Percentiles rank a stretch among this genome's conserved stretches.
phyloP scores from a whole-genome alignment of 2,797 vertebrate genomes.

The Sandelia bainsii region DNA sequence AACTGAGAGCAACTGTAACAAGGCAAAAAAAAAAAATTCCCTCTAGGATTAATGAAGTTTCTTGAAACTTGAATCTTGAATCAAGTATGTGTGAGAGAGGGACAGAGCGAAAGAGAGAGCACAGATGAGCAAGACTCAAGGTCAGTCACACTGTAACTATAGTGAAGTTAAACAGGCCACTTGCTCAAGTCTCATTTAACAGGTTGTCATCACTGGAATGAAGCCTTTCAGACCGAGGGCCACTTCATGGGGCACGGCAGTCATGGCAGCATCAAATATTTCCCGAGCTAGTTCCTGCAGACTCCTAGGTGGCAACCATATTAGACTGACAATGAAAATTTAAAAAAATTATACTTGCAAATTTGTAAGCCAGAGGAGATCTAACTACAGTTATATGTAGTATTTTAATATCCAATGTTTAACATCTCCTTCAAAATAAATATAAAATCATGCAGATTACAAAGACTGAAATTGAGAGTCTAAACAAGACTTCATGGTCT shows the following conservation, averaged over 20 bases:
- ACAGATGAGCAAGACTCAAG: conserved; percentile 25
- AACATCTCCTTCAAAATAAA: too few relatives aligned
- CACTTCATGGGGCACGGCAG: neutral
- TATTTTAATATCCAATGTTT: neutral
- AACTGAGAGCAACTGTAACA: too few relatives aligned
- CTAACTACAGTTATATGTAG: neutral
- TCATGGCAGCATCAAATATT: neutral
- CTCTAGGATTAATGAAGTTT: too few relatives aligned
- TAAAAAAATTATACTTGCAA: neutral
- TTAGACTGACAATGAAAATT: too few relatives aligned
- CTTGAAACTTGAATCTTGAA: too few relatives aligned
- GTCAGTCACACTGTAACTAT: conserved; percentile 32
- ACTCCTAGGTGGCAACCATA: neutral
- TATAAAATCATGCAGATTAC: too few relatives aligned
- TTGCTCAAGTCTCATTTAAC: conserved; percentile 42
- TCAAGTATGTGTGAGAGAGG: neutral
- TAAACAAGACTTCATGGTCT: too few relatives aligned
- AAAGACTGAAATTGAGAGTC: neutral
- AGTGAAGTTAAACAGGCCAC: conserved; percentile 26
- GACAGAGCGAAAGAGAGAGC: neutral
- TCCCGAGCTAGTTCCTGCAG: neutral
- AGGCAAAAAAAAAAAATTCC: too few relatives aligned
- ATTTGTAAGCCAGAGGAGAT: neutral
- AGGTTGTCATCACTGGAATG: conserved; percentile 44
- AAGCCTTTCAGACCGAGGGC: conserved; percentile 9